These are phyloP conservation scores for Lomographa bimaculata DNA, from an alignment of 2,888 invertebrate species.

Conservation along the genomic window DNA sequence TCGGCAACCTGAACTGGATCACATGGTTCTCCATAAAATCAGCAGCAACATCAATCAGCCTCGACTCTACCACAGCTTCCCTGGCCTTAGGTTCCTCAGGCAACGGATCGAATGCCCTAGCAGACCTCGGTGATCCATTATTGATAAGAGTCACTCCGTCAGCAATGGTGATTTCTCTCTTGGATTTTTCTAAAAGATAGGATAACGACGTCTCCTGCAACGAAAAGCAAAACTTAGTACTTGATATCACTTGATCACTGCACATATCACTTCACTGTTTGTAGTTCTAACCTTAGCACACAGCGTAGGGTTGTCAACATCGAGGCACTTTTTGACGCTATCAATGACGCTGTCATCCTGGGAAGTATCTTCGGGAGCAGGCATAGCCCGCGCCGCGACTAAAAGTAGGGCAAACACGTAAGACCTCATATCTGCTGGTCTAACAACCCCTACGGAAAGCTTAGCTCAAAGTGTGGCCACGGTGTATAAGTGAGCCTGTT, in stretches of 20 bases:
- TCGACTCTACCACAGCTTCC: conserved; percentile 88
- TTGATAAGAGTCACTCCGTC: conserved; percentile 84
- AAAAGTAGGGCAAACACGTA: conserved; percentile 78
- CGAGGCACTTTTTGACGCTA: conserved; percentile 88
- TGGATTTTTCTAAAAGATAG: conserved; percentile 84
- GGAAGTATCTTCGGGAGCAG: conserved; percentile 68
- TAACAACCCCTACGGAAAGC: conserved; percentile 73
- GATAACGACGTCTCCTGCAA: conserved; percentile 89
- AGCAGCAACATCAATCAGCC: conserved; percentile 89
- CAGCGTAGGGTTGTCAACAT: conserved; percentile 85
- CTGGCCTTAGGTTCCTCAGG: conserved; percentile 89
- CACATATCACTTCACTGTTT: conserved; percentile 43
- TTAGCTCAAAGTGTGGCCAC: conserved; percentile 73
- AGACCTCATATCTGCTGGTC: conserved; percentile 69
- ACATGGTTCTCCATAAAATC: conserved; percentile 92
- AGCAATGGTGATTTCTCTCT: conserved; percentile 82
- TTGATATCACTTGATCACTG: conserved; percentile 35
- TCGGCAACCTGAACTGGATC: conserved; percentile 91
- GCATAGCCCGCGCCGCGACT: conserved; percentile 75
- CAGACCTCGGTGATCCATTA: conserved; percentile 82
- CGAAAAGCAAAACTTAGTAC: conserved; percentile 60
- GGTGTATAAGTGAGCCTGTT: conserved; percentile 69
- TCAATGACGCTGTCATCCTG: conserved; percentile 79
- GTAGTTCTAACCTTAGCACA: conserved; percentile 89
- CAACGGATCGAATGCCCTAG: conserved; percentile 85